Percentiles rank a stretch among this genome's conserved stretches.
Conservation (phyloP, 2,113 vertebrate species). For the Platysteira castanea region DNA sequence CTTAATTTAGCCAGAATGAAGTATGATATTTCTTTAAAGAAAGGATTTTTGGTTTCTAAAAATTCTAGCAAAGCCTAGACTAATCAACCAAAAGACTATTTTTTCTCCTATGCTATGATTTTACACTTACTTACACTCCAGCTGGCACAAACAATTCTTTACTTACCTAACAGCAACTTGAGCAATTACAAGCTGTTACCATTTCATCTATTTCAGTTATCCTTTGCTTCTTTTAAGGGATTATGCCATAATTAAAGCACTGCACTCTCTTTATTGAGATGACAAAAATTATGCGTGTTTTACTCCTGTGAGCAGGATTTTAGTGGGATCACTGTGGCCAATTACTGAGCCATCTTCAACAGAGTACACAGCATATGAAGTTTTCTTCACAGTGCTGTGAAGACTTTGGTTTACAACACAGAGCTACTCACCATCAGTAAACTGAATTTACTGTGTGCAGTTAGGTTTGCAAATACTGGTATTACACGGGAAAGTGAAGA, state of each 20-base stretch:
- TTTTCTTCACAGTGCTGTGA: background rate
- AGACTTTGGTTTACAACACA: background rate
- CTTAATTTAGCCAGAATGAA: background rate
- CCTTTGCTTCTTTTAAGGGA: constrained; percentile 24
- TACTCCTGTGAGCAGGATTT: background rate
- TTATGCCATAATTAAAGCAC: constrained; percentile 7
- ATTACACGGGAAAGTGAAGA: background rate
- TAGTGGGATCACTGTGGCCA: background rate
- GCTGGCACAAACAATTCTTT: constrained; percentile 1
- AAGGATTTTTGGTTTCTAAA: background rate
- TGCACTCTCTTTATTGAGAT: background rate
- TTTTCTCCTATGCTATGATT: background rate
- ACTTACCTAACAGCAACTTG: background rate
- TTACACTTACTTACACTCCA: background rate
- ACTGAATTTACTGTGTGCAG: background rate
- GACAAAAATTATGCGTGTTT: background rate
- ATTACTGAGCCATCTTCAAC: background rate
- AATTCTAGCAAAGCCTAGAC: background rate
- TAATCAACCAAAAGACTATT: background rate
- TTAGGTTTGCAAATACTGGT: background rate
- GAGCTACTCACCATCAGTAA: background rate
- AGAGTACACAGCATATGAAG: background rate
- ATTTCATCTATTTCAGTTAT: constrained; percentile 9
- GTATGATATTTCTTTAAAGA: background rate
- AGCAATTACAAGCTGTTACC: background rate